Evolutionary conservation across 2,797 vertebrate species (phyloP), one percentile per base, ranked within the genome.

Genomic region (Pipistrellus pygmaeus): DNA sequence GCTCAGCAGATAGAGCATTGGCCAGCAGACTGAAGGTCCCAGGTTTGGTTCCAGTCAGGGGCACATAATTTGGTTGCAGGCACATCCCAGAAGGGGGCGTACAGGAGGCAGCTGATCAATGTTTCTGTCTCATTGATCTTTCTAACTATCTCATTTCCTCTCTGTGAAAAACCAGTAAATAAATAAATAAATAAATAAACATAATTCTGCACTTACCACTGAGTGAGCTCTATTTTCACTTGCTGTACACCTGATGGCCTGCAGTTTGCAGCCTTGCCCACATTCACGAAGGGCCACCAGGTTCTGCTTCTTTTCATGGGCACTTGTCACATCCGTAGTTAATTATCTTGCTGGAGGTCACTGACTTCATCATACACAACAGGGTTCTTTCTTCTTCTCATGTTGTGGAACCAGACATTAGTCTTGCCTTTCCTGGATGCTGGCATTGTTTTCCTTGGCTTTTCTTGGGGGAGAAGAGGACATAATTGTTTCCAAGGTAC

Each of bases 291-390:
- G 97, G 7, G 96, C 97, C 53, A 96, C 94, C 77, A 98, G 66
- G 62, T 98, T 98, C 94, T 98, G 96, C 48, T 98, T 97, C 62
- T 97, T 97, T 18, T 96, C 90, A 55, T 88, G 93, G 92, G 96
- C 97, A 75, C 88, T 92, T 85, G 97, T 97, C 85, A 98, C 96
- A 93, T 97, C 97, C 18, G 2, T 35, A 38, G 35, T 69, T 72
- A 97, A 60, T 44, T 17, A 12, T 97, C 96, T 80, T 97, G 97
- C 38, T 96, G 94, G 0, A 95, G 90, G 32, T 97, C 96, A 38
- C 95, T 97, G 51, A 97, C 96, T 95, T 98, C 97, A 64, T 96
- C 91, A 81, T 62, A n/a, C 3, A 12, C 17, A 13, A 44, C 0
- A 30, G 0, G 38, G 25, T 8, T 12, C 55, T 18, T 30, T 30